Percentiles rank a stretch among this genome's conserved stretches.
Evolutionary conservation across 2,113 vertebrate genomes (phyloP).

Genomic region (Colistium nudipinnis): DNA sequence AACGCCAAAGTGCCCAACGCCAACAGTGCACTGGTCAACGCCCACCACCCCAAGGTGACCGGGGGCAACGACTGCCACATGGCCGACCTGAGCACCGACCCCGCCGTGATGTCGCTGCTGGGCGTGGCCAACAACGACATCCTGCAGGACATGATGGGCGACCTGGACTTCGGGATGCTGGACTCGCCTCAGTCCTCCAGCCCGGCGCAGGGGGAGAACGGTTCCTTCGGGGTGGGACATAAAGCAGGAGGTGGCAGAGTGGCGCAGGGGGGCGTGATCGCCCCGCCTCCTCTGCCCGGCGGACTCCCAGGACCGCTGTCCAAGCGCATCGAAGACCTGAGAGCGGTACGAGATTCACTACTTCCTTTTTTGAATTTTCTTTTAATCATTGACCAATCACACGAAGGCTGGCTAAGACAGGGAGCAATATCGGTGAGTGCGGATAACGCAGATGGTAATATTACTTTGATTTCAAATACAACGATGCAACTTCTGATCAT

Average conservation of each 20-base stretch:
- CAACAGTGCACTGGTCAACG: slow-evolving; percentile 71
- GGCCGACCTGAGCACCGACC: slow-evolving; percentile 81
- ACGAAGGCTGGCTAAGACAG: too few species aligned
- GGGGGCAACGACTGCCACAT: slow-evolving; percentile 73
- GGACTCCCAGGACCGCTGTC: slow-evolving; percentile 88
- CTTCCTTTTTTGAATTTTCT: too few species aligned
- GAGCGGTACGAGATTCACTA: slow-evolving; percentile 80
- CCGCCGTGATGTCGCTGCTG: slow-evolving; percentile 92
- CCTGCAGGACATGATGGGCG: slow-evolving; percentile 93
- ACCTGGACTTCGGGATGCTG: slow-evolving; percentile 93
- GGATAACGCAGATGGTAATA: too few species aligned
- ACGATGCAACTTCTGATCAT: too few species aligned
- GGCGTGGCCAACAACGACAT: slow-evolving; percentile 92
- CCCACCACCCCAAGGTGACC: slow-evolving; percentile 79
- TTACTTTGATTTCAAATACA: too few species aligned
- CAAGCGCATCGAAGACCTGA: slow-evolving; percentile 95
- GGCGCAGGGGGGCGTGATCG: slow-evolving; percentile 69
- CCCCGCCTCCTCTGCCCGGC: slow-evolving; percentile 87
- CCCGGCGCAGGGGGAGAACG: slow-evolving; percentile 90
- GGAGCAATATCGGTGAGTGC: too few species aligned
- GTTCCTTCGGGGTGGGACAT: slow-evolving; percentile 63
- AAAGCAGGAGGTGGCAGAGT: slow-evolving; percentile 61
- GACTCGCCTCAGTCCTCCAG: slow-evolving; percentile 91
- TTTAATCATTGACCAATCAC: too few species aligned
- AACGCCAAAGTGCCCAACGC: slow-evolving; percentile 74